Evolutionary conservation across 1,140 invertebrate genomes (phyloP).

Genomic region (Drosophila varians): DNA sequence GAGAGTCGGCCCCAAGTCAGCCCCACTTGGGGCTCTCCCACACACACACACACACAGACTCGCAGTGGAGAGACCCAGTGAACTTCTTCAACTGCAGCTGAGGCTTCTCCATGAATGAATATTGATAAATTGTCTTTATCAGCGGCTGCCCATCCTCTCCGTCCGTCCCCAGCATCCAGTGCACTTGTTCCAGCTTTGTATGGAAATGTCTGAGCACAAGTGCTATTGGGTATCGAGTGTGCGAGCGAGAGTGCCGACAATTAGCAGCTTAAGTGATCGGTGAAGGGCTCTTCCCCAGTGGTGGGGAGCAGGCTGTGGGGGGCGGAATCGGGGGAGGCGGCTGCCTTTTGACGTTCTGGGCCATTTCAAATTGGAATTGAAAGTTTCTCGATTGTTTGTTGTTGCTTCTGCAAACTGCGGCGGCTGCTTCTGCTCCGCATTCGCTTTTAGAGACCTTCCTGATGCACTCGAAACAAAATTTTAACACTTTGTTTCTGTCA

Average conservation of each 20-base stretch:
- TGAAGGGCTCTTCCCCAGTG: conserved; percentile 8
- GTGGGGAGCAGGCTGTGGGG: background rate
- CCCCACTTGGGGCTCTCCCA: background rate
- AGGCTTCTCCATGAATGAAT: conserved; percentile 72
- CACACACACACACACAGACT: too few relatives aligned
- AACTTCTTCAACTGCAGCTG: conserved; percentile 24
- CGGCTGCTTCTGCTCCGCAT: conserved; percentile 11
- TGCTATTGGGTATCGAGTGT: conserved; percentile 16
- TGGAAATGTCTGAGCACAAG: conserved; percentile 53
- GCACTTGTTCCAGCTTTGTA: conserved; percentile 39
- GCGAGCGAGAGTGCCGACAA: conserved; percentile 60
- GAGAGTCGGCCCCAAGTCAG: conserved; percentile 47
- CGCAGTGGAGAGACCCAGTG: background rate
- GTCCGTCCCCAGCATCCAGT: conserved; percentile 16
- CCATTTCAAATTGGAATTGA: conserved; percentile 79
- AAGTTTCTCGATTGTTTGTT: conserved; percentile 59
- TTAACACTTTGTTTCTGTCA: too few relatives aligned
- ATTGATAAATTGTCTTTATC: conserved; percentile 80
- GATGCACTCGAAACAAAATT: conserved; percentile 12
- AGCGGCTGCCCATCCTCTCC: conserved; percentile 25
- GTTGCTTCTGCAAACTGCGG: conserved; percentile 20
- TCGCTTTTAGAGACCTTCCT: conserved; percentile 17
- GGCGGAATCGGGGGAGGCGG: conserved; percentile 27
- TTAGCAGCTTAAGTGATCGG: conserved; percentile 77
- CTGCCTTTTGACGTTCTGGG: conserved; percentile 72